Percentiles rank a stretch among this genome's conserved stretches.
phyloP scores from a whole-genome alignment of 2,888 invertebrate species.

The Sinelater perroti region DNA sequence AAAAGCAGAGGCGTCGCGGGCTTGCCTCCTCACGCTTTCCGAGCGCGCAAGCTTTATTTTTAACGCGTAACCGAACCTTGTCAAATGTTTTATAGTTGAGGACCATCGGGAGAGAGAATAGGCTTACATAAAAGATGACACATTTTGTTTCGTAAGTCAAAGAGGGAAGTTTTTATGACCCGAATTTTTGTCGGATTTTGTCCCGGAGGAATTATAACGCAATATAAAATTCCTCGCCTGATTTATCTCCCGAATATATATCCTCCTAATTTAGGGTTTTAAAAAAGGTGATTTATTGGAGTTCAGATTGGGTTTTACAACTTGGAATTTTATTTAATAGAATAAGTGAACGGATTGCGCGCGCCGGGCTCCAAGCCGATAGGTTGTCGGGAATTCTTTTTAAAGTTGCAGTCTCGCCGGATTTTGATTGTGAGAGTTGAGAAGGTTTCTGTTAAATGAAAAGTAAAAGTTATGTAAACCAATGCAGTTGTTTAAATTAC shows the following conservation, averaged over 20 bases:
- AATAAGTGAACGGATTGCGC: constrained; percentile 21
- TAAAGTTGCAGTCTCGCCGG: too few relatives aligned
- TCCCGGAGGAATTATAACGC: constrained; percentile 34
- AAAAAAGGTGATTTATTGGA: constrained; percentile 32
- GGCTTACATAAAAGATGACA: constrained; percentile 32
- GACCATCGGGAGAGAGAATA: constrained; percentile 29
- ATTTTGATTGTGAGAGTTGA: too few relatives aligned
- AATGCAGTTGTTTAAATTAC: too few relatives aligned
- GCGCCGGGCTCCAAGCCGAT: too few relatives aligned
- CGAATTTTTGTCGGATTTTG: constrained; percentile 32
- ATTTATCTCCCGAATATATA: constrained; percentile 34
- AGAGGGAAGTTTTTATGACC: constrained; percentile 31
- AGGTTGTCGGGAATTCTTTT: too few relatives aligned
- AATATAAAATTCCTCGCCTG: constrained; percentile 34
- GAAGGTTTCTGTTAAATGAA: too few relatives aligned
- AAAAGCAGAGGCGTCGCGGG: not conserved
- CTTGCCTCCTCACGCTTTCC: not conserved
- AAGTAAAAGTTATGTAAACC: too few relatives aligned
- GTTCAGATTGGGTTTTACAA: constrained; percentile 27
- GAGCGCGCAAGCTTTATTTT: constrained; percentile 26
- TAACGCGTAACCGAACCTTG: constrained; percentile 26
- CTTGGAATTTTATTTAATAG: constrained; percentile 25
- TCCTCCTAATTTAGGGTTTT: constrained; percentile 33
- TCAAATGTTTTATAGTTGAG: constrained; percentile 36
- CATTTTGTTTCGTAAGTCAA: constrained; percentile 35